Conservation (phyloP, 64 coral and sea anemone species). For the Anthopleura sola region DNA sequence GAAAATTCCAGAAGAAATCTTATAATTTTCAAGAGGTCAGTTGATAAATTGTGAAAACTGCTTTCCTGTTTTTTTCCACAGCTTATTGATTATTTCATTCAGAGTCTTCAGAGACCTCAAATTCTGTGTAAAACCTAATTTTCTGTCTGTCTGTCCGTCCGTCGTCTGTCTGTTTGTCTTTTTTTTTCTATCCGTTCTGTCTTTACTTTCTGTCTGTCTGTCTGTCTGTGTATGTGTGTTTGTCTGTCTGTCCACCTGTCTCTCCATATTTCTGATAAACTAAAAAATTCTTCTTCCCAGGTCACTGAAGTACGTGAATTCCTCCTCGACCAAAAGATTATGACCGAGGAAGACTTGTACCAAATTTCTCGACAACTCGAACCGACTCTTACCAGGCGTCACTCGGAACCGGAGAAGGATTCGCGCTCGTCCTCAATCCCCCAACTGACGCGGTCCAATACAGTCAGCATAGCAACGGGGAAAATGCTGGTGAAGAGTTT, state of each 20-base stretch:
- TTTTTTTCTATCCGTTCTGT: background rate
- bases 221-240: background rate
- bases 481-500: conserved; percentile 39
- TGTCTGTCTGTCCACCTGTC: no score
- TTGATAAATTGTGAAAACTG: no score
- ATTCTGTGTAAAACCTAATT: no score
- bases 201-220: background rate
- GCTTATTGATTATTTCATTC: no score
- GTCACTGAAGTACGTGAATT: conserved; percentile 80
- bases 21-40: conserved; percentile 94
- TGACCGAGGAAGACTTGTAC: conserved; percentile 85
- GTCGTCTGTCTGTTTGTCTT: no score
- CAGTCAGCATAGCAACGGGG: conserved; percentile 40
- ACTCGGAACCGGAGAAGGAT: conserved; percentile 69
- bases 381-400: conserved; percentile 53
- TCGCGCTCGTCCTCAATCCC: conserved; percentile 48
- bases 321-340: conserved; percentile 65
- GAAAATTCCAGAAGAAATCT: conserved; percentile 89
- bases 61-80: background rate
- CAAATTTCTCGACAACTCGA: conserved; percentile 87
- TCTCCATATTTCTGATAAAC: background rate
- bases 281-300: background rate
- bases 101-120: no score
- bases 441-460: conserved; percentile 53
- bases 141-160: no score